These are phyloP conservation scores for Phrynosoma blainvillii DNA, from an alignment of 2,113 vertebrate genomes.

Conservation along the genomic window DNA sequence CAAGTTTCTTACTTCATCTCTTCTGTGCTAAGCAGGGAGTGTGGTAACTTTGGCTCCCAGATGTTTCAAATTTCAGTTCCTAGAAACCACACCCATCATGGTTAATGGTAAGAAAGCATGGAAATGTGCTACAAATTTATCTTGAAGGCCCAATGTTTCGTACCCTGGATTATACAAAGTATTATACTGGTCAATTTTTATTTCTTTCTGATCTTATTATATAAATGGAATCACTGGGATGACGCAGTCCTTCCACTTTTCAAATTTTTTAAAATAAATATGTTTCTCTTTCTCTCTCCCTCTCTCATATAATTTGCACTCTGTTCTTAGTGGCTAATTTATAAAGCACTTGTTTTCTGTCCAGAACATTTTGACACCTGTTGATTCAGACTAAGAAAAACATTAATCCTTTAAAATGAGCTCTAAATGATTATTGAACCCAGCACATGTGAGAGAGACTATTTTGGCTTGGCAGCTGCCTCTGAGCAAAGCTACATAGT, in stretches of 20 bases:
- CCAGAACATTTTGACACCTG: neutral
- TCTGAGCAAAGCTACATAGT: neutral
- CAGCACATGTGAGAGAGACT: neutral
- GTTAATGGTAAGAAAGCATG: neutral
- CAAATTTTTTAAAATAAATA: neutral
- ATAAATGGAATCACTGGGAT: neutral
- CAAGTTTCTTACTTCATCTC: too few relatives aligned
- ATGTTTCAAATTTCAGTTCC: neutral
- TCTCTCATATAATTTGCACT: neutral
- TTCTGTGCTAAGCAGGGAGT: neutral
- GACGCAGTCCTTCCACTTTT: neutral
- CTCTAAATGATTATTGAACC: neutral
- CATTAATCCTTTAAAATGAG: neutral
- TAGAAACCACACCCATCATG: neutral
- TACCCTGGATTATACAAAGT: neutral
- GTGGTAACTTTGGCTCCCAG: neutral
- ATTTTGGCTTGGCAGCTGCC: slow-evolving; percentile 13
- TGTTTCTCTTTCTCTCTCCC: too few relatives aligned
- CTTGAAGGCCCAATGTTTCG: neutral
- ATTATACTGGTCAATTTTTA: neutral
- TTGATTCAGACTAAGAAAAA: slow-evolving; percentile 14
- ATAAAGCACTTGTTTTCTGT: neutral
- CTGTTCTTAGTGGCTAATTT: neutral
- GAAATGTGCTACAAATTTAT: neutral
- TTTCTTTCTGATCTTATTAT: neutral